Percentiles rank a stretch among this genome's conserved stretches.
These are phyloP conservation scores for Osmoderma eremita DNA, from an alignment of 2,888 invertebrate species.

Conservation along the genomic window DNA sequence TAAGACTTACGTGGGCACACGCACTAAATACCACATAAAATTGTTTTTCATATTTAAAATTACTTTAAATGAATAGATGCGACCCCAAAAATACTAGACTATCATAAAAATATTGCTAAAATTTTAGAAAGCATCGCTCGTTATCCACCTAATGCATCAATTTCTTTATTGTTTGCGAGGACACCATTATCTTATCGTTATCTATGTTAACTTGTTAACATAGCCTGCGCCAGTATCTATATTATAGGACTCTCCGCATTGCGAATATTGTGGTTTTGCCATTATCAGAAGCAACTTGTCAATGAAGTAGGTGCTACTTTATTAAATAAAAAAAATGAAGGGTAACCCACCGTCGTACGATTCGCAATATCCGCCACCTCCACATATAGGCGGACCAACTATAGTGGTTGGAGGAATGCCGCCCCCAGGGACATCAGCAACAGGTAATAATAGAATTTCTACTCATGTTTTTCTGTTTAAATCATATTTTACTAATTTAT, in stretches of 20 bases:
- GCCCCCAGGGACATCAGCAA: slow-evolving; percentile 18
- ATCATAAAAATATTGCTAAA: too few species aligned
- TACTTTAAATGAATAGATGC: too few species aligned
- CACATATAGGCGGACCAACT: slow-evolving; percentile 39
- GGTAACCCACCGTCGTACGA: slow-evolving; percentile 47
- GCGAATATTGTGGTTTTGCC: not conserved
- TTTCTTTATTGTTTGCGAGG: not conserved
- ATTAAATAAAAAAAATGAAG: slow-evolving; percentile 13
- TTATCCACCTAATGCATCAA: too few species aligned
- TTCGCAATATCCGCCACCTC: slow-evolving; percentile 31
- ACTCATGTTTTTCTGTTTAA: too few species aligned
- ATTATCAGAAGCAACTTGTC: not conserved
- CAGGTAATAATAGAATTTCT: slow-evolving; percentile 16
- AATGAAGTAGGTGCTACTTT: not conserved
- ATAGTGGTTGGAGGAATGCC: slow-evolving; percentile 31
- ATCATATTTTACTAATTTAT: not conserved
- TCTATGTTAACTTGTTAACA: not conserved
- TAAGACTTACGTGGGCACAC: too few species aligned
- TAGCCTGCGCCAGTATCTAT: not conserved
- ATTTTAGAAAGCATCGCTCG: too few species aligned
- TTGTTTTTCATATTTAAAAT: too few species aligned
- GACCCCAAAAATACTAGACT: too few species aligned
- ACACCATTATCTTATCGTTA: slow-evolving; percentile 2
- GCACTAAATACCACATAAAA: too few species aligned
- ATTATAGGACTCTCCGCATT: not conserved